Evolutionary conservation across 2,888 invertebrate species (phyloP).

Genomic region (Orchesellides sinensis): DNA sequence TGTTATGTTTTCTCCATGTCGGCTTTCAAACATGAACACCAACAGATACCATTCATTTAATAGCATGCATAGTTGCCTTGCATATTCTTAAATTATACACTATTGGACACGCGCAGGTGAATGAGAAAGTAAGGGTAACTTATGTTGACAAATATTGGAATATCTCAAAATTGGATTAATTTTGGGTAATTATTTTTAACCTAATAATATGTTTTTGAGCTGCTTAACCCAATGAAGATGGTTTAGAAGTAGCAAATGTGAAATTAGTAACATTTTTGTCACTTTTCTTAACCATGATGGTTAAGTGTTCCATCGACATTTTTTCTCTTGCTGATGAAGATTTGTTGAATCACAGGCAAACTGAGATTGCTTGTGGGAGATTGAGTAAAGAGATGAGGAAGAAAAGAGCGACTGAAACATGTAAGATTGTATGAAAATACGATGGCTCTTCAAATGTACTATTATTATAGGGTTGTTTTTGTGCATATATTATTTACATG

Average conservation of each 20-base stretch:
- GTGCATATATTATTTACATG: background rate
- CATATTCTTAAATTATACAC: background rate
- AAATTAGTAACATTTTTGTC: slow-evolving; percentile 34
- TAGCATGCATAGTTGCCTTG: background rate
- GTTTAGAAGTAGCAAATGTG: slow-evolving; percentile 4
- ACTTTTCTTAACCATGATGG: slow-evolving; percentile 64
- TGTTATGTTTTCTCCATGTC: slow-evolving; percentile 9
- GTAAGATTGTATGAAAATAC: no score
- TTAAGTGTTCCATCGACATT: no score
- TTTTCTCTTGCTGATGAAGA: slow-evolving; percentile 35
- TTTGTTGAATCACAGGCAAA: slow-evolving; percentile 48
- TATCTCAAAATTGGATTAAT: background rate
- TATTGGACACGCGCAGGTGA: slow-evolving; percentile 3
- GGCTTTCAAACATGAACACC: slow-evolving; percentile 39
- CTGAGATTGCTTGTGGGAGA: slow-evolving; percentile 64
- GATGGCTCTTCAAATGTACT: no score
- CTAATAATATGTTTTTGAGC: slow-evolving; percentile 24
- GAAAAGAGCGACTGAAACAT: slow-evolving; percentile 39
- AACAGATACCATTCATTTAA: slow-evolving; percentile 50
- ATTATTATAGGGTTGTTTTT: slow-evolving; percentile 14
- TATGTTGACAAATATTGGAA: background rate
- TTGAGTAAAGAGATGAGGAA: slow-evolving; percentile 44
- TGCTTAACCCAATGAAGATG: background rate
- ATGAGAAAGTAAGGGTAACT: background rate
- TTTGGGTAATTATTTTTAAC: slow-evolving; percentile 2